Evolutionary conservation across 64 coral and sea anemone genomes (phyloP), one percentile per base, ranked within the genome.

Genomic region (Stichodactyla mertensii): DNA sequence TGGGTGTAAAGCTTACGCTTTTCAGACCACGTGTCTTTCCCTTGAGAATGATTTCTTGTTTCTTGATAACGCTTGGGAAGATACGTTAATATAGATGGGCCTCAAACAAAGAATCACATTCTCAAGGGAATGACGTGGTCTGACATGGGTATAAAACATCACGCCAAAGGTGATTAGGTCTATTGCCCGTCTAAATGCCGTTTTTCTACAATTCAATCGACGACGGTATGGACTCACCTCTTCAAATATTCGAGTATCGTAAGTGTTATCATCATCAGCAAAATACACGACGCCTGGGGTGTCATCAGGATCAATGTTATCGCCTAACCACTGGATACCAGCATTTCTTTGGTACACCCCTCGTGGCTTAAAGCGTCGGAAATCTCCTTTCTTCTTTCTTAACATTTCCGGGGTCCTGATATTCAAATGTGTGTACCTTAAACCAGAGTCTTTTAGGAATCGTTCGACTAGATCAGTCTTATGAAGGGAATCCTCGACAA

Each of bases 201-300:
- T 45, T 45, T 45, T 45, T 45, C 36, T 45, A 45, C 36, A 45
- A 45, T 1, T 45, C 1, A 45, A 45, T 45, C 15, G 27, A 9
- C 27, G 27, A 22, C 9, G 19, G 5, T 78, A 36, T 79, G 5
- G 5, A 4, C 81, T 15, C 85, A 97, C 95, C 91, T 97, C 86
- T 64, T 97, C 95, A 91, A 97, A 97, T 23, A 97, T 55, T 74
- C 60, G 20, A 59, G 71, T 91, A 56, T 97, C 91, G 8, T 97
- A 97, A 0, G 95, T 91, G 53, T 97, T 97, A 67, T 97, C 95
- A 83, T 97, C 95, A 83, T 97, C 95, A 81, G 95, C 95, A 93
- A 97, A 97, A n/a, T 97, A 97, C 20, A 97, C 86, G 77, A 97
- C 95, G 22, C 95, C 95, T 14, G 77, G 82, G 4, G 77, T 88